phyloP scores from a whole-genome alignment of 2,113 vertebrate genomes.

The Equus przewalskii region DNA sequence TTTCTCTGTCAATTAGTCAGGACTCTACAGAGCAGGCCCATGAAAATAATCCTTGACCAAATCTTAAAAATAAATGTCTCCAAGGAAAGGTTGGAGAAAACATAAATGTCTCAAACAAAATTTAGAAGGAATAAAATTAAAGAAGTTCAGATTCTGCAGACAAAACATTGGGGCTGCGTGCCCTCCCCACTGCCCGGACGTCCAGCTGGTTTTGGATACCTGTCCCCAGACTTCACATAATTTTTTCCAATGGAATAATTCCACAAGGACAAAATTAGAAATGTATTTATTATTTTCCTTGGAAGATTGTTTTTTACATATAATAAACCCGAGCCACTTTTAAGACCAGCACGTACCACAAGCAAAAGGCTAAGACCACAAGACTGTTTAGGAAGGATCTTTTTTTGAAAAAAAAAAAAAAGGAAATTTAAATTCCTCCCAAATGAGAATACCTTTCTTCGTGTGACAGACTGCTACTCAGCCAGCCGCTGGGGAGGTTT shows the following conservation, averaged over 20 bases:
- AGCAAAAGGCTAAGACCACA: conserved; percentile 58
- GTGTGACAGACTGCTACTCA: conserved; percentile 39
- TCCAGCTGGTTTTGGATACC: conserved; percentile 86
- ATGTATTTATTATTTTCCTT: conserved; percentile 85
- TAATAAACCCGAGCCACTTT: conserved; percentile 77
- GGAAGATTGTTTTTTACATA: conserved; percentile 75
- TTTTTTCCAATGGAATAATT: conserved; percentile 87
- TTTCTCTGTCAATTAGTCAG: conserved; percentile 41
- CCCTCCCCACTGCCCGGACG: conserved; percentile 66
- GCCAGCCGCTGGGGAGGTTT: conserved; percentile 62
- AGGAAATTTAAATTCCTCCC: conserved; percentile 69
- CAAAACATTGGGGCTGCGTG: conserved; percentile 74
- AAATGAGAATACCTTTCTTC: conserved; percentile 64
- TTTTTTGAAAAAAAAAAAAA: neutral
- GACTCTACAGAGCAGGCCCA: neutral
- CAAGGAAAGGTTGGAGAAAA: conserved; percentile 45
- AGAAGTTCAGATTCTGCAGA: conserved; percentile 78
- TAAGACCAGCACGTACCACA: conserved; percentile 62
- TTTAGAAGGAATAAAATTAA: conserved; percentile 79
- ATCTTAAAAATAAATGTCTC: conserved; percentile 54
- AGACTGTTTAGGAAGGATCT: conserved; percentile 47
- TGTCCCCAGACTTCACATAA: conserved; percentile 76
- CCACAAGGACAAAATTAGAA: conserved; percentile 83
- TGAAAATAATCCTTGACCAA: conserved; percentile 58
- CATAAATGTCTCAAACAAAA: conserved; percentile 60